Evolutionary conservation across 2,888 invertebrate genomes (phyloP).

Genomic region (Drosophila lutescens): DNA sequence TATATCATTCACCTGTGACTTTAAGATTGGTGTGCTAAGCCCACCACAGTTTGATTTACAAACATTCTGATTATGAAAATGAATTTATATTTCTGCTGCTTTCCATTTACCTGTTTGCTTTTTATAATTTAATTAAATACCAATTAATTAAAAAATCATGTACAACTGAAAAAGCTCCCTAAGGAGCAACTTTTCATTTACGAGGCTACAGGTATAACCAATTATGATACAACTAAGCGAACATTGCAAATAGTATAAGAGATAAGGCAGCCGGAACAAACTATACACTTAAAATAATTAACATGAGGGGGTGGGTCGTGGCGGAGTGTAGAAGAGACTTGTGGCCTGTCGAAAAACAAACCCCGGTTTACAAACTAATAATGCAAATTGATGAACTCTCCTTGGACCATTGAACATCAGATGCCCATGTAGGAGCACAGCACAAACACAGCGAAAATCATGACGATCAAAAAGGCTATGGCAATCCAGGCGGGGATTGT

Average conservation of each 20-base stretch:
- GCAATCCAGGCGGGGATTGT: slow-evolving; percentile 93
- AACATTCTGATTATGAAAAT: too few species aligned
- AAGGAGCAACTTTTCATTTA: slow-evolving; percentile 7
- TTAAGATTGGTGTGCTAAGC: too few species aligned
- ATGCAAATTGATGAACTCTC: slow-evolving; percentile 58
- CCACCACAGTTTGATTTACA: too few species aligned
- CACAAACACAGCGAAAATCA: slow-evolving; percentile 91
- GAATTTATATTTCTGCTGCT: too few species aligned
- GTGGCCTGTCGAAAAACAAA: slow-evolving; percentile 46
- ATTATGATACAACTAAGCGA: slow-evolving; percentile 55
- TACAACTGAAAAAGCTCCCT: slow-evolving; percentile 45
- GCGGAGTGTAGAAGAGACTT: not conserved
- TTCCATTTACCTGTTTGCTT: too few species aligned
- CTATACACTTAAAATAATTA: slow-evolving; percentile 73
- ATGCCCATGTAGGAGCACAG: slow-evolving; percentile 94
- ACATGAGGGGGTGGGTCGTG: slow-evolving; percentile 9
- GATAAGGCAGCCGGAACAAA: slow-evolving; percentile 66
- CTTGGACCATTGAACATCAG: slow-evolving; percentile 85
- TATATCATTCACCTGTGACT: too few species aligned
- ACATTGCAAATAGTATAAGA: slow-evolving; percentile 39
- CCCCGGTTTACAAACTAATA: slow-evolving; percentile 59
- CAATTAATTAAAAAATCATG: slow-evolving; percentile 17
- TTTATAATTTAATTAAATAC: too few species aligned
- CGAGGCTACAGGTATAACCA: slow-evolving; percentile 18
- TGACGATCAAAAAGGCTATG: slow-evolving; percentile 89